Evolutionary conservation across 2,113 vertebrate genomes (phyloP).

Genomic region (Crypturellus undulatus): DNA sequence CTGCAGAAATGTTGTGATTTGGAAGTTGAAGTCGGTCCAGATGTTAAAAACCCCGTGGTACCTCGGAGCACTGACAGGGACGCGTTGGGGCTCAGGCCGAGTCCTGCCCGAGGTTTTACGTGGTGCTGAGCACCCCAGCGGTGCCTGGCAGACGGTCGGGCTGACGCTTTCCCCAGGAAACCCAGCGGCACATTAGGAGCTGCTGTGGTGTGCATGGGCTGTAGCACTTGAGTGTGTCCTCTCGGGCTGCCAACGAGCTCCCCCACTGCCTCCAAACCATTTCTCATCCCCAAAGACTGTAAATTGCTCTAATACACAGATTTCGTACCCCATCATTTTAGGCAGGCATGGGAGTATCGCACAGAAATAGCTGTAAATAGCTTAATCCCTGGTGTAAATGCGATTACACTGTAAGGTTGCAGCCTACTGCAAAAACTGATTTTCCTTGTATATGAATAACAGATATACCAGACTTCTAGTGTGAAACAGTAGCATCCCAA

Average conservation of each 20-base stretch:
- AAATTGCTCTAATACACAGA: not conserved
- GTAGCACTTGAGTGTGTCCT: not conserved
- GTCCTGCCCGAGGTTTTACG: not conserved
- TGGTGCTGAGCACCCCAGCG: not conserved
- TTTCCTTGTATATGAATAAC: not conserved
- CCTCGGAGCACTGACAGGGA: not conserved
- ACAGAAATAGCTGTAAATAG: not conserved
- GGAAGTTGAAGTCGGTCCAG: not conserved
- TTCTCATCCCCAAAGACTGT: not conserved
- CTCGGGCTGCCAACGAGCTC: not conserved
- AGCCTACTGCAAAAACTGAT: not conserved
- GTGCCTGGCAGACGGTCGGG: not conserved
- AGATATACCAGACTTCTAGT: not conserved
- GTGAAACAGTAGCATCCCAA: not conserved
- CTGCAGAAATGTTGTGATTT: not conserved
- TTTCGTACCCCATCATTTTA: not conserved
- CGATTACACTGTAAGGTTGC: not conserved
- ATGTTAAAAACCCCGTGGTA: not conserved
- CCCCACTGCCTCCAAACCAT: not conserved
- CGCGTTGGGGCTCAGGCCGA: not conserved
- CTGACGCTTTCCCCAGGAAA: not conserved
- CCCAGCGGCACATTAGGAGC: rapidly evolving
- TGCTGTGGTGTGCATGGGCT: not conserved
- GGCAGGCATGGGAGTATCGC: not conserved
- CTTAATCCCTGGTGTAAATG: rapidly evolving